These are phyloP conservation scores for Castor canadensis DNA, from an alignment of 2,113 vertebrate genomes.

Conservation along the genomic window DNA sequence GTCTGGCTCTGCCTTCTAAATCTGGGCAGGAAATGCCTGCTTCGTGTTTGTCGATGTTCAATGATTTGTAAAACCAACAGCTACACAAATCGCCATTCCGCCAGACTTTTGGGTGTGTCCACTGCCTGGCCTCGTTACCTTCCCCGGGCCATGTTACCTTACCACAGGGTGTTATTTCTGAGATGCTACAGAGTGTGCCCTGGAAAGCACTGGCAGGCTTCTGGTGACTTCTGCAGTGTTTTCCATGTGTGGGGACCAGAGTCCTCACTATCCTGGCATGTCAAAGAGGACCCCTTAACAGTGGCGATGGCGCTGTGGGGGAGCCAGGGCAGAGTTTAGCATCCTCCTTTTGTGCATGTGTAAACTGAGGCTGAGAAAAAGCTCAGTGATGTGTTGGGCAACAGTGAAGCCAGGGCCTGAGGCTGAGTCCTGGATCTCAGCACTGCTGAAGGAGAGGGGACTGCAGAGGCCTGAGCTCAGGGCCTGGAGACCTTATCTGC, in stretches of 20 bases:
- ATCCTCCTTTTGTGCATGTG: background rate
- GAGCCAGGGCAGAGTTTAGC: background rate
- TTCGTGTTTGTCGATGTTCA: conserved; percentile 79
- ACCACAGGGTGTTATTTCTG: conserved; percentile 54
- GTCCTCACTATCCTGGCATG: accelerated
- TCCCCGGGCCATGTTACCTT: conserved; percentile 51
- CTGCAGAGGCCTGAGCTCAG: accelerated
- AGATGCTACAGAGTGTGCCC: conserved; percentile 57
- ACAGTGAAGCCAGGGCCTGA: background rate
- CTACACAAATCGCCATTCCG: conserved; percentile 54
- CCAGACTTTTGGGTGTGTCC: conserved; percentile 45
- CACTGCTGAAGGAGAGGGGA: accelerated
- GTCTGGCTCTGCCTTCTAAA: conserved; percentile 60
- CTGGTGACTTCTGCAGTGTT: background rate
- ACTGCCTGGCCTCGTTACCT: conserved; percentile 63
- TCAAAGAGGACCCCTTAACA: accelerated
- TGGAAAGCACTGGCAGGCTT: background rate
- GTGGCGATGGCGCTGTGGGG: accelerated
- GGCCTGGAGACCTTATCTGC: background rate
- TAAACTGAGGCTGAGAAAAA: background rate
- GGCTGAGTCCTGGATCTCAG: background rate
- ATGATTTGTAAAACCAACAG: conserved; percentile 81
- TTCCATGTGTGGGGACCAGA: accelerated
- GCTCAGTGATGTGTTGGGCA: no score
- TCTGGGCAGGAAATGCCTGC: conserved; percentile 62